Evolutionary conservation across 2,888 invertebrate genomes (phyloP), one percentile per base, ranked within the genome.

Genomic region (Rhagium mordax): DNA sequence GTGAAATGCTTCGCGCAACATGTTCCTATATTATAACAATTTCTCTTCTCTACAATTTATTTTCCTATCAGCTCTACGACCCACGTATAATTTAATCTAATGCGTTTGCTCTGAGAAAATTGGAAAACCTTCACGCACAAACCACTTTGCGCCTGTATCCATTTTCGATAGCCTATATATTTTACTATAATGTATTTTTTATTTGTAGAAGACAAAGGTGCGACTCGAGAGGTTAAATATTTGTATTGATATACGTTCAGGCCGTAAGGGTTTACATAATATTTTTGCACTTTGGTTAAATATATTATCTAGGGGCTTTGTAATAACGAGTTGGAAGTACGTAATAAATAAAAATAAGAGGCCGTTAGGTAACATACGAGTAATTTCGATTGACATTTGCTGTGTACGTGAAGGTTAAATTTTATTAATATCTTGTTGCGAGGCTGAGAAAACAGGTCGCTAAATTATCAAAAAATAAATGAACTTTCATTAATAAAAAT

Each of bases 111-210:
- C 16, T 18, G 29, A 29, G 59, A 59, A 59, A 59, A 59, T 24
- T 59, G 59, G 33, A n/a, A 29, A 59, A 29, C 59, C 16, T 33
- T 59, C 59, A 59, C 33, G 33, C 59, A 29, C 55, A 18, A 59
- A 59, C 59, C 59, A 33, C 41, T 59, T 59, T 59, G 18, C 33
- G 29, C 13, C 33, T 59, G 33, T 20, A 59, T 59, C 59, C 59
- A 33, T 59, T 15, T 20, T 33, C 59, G 33, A 59, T 59, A 29
- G 33, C 33, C 59, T 33, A 59, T 59, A 59, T 15, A 29, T 59
- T 33, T 59, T 55, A 55, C 33, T 59, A 33, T 59, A 16, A 33
- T 33, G 33, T 18, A 41, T 41, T 41, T 59, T 29, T 59, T 29
- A 29, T 33, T 27, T 29, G 24, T 20, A 6, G 29, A 57, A 57